Evolutionary conservation across 2,797 vertebrate genomes (phyloP), one percentile per base, ranked within the genome.

Genomic region (Peromyscus aztecus): DNA sequence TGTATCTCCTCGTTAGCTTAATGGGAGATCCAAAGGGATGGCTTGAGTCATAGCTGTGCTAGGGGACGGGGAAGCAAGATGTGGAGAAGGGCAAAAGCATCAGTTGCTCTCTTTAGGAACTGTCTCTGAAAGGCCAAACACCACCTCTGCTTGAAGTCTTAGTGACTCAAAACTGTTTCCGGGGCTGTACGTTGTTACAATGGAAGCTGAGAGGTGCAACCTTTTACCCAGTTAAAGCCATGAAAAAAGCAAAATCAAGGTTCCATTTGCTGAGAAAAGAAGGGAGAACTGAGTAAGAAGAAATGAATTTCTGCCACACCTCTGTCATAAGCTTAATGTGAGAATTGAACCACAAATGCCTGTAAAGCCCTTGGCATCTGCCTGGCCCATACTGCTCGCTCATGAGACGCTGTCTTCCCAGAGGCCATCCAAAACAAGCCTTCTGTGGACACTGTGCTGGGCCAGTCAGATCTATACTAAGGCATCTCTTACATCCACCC

Each of bases 401-500:
- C 57, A 49, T 17, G 84, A 49, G 59, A 73, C 29, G 4, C 37
- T 76, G 77, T 92, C 11, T 94, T 76, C 21, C 2, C 17, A 52
- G 49, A 89, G n/a, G 6, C 27, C 40, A 86, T 91, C 89, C 24
- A 67, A 81, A 89, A 91, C 19, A 90, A 80, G 57, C 23, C 23
- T 65, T 69, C 90, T 90, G 21, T 0, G 1, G 82, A 11, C 57
- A 17, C 19, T 49, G 19, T 52, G 43, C 57, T 40, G 95, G 57
- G 57, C 23, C 71, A 77, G 89, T 94, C 95, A 77, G 21, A 59
- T 90, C 90, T 59, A 55, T 90, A 83, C 1, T 24, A 91, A 90
- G 95, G 87, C 10, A 59, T 67, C 57, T 89, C 52, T 96, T 69
- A 80, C 34, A 46, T 59, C n/a, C 61, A 31, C n/a, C 76, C 2